Evolutionary conservation across 2,113 vertebrate species (phyloP), one percentile per base, ranked within the genome.

Genomic region (Sterrhoptilus dennistouni): DNA sequence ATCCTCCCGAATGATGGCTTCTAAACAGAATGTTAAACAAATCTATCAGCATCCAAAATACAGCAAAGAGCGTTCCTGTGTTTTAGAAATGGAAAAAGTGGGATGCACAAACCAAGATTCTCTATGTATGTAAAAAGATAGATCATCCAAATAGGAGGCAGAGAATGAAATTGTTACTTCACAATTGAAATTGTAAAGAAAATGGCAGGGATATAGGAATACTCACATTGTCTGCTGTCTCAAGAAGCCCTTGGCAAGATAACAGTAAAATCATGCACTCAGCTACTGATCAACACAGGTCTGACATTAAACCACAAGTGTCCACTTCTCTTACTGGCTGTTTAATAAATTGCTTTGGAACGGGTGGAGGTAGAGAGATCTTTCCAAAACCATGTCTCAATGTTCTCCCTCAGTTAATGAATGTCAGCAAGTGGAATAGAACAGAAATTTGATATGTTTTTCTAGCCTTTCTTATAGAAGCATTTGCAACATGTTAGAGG

Each of bases 391-490:
- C 70, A 83, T 74, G 75, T 93, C 82, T 93, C 85, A 80, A 0
- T 81, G 82, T 83, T 95, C 85, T 90, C 92, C 63, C 71, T 94
- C 95, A 93, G 95, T 92, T 95, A 96, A 92, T 94, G 93, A 91
- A 97, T 93, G 95, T 94, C 95, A 96, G 92, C 93, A 96, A 93
- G 87, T 95, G 87, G 88, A 82, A 90, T 60, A 93, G 92, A 90
- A 52, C 70, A 72, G 91, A 91, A 90, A 96, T 83, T 81, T 88
- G 82, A 94, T 96, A 95, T 88, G 90, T 93, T 95, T 96, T 95
- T 74, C 82, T 87, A 96, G 84, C 79, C 87, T 88, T 96, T 95
- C 93, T 92, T 92, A 74, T 8, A 93, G 93, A 91, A 94, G 87
- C 70, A 94, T 83, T 95, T 94, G 95, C 91, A 96, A 94, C 82